Evolutionary conservation across 92 coral and sea anemone genomes (phyloP), one percentile per base, ranked within the genome.

Genomic region (Phenganax subtilis): DNA sequence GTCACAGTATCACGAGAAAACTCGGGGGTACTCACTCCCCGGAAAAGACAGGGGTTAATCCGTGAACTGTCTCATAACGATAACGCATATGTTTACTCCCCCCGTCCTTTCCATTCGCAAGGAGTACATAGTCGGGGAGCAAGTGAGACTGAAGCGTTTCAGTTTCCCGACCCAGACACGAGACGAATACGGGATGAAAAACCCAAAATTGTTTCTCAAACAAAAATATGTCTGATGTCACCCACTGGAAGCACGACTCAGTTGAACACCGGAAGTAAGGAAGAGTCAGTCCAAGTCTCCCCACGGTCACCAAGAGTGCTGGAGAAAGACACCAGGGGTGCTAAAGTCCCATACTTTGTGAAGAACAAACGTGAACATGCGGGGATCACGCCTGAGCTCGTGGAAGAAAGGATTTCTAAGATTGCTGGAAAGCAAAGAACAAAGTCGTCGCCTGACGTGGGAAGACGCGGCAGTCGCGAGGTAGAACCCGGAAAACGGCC

Each of bases 21-120:
- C 60, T 29, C 85, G 55, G 69, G 87, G 17, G 66, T 82, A 77
- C 76, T 80, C 73, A 55, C 90, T 57, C 74, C 85, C 64, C 85
- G 85, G 85, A 80, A 84, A 76, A 57, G 90, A 82, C 83, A 86
- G 80, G 54, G 85, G 57, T 30, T 84, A 51, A 79, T 84, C 71
- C 80, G 90, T 75, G 64, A 85, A 17, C 61, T 53, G 16, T 64
- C 83, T 28, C 83, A 79, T 20, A 79, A 10, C 29, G 83, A 79
- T 31, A 54, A 53, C 57, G 14, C 83, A 51, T 79, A 79, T 73
- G 83, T 79, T 11, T 79, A 79, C 65, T 79, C 83, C 60, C 83
- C 83, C 30, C 68, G 83, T 58, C 83, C 83, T 0, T 79, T 63
- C 56, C 83, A 77, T 51, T 11, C 58, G 29, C 71, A 64, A 56